These are phyloP conservation scores for Tamias sibiricus DNA, from an alignment of 2,113 vertebrate genomes.

Conservation along the genomic window DNA sequence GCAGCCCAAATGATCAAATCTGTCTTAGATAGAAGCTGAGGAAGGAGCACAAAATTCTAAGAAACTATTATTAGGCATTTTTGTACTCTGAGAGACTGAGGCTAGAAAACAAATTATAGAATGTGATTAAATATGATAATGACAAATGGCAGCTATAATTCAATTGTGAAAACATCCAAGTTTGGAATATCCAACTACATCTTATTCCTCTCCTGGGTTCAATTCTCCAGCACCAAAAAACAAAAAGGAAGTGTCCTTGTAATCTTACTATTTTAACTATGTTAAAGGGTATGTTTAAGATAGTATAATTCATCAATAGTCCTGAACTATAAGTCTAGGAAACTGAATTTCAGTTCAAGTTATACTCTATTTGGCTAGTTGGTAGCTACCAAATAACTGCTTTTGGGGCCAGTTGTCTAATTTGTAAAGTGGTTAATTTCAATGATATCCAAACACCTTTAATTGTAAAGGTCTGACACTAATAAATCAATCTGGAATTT, in stretches of 20 bases:
- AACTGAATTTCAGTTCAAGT: conserved; percentile 32
- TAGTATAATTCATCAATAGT: conserved; percentile 33
- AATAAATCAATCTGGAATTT: conserved; percentile 34
- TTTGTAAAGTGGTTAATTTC: conserved; percentile 37
- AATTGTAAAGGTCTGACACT: conserved; percentile 20
- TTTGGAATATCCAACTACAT: conserved; percentile 28
- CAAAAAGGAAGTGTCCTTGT: neutral
- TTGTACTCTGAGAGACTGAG: neutral
- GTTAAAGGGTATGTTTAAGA: conserved; percentile 16
- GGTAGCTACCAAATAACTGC: neutral
- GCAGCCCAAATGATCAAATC: neutral
- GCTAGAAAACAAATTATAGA: neutral
- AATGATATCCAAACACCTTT: neutral
- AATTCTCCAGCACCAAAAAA: too few species aligned
- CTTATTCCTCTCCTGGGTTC: neutral
- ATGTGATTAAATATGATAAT: neutral
- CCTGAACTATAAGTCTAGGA: neutral
- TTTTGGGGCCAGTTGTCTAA: conserved; percentile 15
- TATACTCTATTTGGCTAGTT: neutral
- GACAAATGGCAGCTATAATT: conserved; percentile 21
- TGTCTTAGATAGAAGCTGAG: neutral
- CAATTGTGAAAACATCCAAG: neutral
- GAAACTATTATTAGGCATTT: conserved; percentile 48
- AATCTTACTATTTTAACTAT: conserved; percentile 52
- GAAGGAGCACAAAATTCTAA: conserved; percentile 54